phyloP scores from a whole-genome alignment of 2,113 vertebrate species.

The Oryzias celebensis region DNA sequence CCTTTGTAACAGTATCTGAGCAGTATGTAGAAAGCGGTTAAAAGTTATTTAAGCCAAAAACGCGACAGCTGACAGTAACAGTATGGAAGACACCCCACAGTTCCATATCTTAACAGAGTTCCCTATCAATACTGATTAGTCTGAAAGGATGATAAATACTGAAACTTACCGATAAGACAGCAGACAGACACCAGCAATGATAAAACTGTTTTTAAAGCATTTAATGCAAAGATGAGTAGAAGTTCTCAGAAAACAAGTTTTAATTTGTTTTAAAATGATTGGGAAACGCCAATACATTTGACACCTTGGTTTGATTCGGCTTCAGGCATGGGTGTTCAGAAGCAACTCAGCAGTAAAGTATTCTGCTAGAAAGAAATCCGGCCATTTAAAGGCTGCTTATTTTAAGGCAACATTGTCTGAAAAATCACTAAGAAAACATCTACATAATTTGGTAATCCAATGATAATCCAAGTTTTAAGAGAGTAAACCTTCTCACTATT shows the following conservation, averaged over 20 bases:
- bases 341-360: too few relatives aligned
- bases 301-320: too few relatives aligned
- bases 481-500: too few relatives aligned
- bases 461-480: too few relatives aligned
- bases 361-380: too few relatives aligned
- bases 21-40: background rate
- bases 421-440: too few relatives aligned
- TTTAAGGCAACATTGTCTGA: too few relatives aligned
- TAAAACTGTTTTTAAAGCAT: constrained; percentile 37
- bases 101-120: constrained; percentile 57
- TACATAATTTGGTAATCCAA: too few relatives aligned
- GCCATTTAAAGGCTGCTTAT: too few relatives aligned
- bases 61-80: constrained; percentile 68
- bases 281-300: too few relatives aligned
- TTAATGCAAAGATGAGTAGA: background rate
- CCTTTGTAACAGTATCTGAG: background rate
- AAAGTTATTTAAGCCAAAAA: constrained; percentile 18
- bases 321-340: too few relatives aligned
- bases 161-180: constrained; percentile 61
- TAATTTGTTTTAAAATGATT: background rate
- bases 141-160: constrained; percentile 50
- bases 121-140: constrained; percentile 71
- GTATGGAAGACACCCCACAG: constrained; percentile 66
- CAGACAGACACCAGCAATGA: constrained; percentile 54
- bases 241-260: background rate